phyloP scores from a whole-genome alignment of 1,140 invertebrate species.

The Dendrolimus punctatus region DNA sequence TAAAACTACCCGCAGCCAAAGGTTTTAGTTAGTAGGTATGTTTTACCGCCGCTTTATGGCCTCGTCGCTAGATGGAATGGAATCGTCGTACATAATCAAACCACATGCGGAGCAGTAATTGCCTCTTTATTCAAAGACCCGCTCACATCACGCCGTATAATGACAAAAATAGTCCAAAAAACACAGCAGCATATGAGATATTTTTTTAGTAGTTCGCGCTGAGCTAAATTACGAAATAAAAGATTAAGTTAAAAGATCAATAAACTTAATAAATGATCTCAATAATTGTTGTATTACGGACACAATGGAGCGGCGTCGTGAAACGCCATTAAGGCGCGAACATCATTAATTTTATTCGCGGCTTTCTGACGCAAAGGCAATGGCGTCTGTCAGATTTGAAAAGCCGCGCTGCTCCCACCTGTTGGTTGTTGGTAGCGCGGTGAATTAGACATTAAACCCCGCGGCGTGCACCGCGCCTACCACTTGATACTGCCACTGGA shows the following conservation, averaged over 20 bases:
- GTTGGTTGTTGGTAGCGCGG: constrained; percentile 70
- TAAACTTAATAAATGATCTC: constrained; percentile 73
- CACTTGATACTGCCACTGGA: constrained; percentile 64
- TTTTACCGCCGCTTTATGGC: constrained; percentile 56
- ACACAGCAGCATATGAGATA: constrained; percentile 66
- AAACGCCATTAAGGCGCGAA: constrained; percentile 70
- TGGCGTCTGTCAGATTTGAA: constrained; percentile 70
- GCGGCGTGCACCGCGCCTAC: constrained; percentile 33
- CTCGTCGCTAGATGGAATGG: constrained; percentile 63
- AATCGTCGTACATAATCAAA: constrained; percentile 67
- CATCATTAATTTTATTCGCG: constrained; percentile 72
- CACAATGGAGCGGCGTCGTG: constrained; percentile 70
- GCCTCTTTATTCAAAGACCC: constrained; percentile 67
- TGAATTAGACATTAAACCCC: constrained; percentile 64
- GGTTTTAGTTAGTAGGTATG: constrained; percentile 49
- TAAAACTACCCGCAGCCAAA: constrained; percentile 51
- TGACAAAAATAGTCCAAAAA: constrained; percentile 72
- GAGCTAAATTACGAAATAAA: constrained; percentile 72
- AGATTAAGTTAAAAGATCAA: constrained; percentile 73
- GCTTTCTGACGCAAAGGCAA: constrained; percentile 66
- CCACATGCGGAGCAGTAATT: constrained; percentile 70
- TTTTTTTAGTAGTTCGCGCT: constrained; percentile 67
- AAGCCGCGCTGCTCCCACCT: constrained; percentile 64
- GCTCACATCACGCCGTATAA: constrained; percentile 70
- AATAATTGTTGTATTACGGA: constrained; percentile 72